These are phyloP conservation scores for Melikaiella ostensackeni DNA, from an alignment of 2,888 invertebrate species.

Conservation along the genomic window DNA sequence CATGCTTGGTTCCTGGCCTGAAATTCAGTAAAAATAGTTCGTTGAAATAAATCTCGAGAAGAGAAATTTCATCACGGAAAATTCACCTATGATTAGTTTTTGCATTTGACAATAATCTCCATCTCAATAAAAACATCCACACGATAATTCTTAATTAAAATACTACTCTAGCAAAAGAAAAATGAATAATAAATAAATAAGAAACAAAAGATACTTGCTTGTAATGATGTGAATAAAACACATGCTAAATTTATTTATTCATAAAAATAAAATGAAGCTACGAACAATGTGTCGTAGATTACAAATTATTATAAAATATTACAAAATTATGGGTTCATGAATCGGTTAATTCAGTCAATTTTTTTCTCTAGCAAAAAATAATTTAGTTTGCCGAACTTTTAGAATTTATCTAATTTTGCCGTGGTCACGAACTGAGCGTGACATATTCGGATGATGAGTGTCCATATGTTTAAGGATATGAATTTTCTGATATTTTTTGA, in stretches of 20 bases:
- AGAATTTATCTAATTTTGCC: not conserved
- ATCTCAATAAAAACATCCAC: not conserved
- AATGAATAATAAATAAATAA: not conserved
- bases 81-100: not conserved
- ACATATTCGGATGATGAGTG: not conserved
- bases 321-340: not conserved
- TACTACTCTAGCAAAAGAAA: not conserved
- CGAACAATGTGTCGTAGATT: not conserved
- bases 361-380: not conserved
- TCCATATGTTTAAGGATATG: not conserved
- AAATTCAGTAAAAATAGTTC: constrained; percentile 16
- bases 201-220: not conserved
- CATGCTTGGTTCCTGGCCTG: constrained; percentile 16
- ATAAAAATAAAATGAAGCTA: not conserved
- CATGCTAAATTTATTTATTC: not conserved
- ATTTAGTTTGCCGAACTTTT: not conserved
- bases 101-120: not conserved
- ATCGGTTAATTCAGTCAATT: not conserved
- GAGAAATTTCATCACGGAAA: not conserved
- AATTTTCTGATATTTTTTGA: constrained; percentile 1
- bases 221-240: constrained; percentile 12
- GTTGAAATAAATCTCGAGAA: constrained; percentile 5
- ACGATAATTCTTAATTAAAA: not conserved
- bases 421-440: not conserved
- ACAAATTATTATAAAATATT: not conserved